These are phyloP conservation scores for Parazoanthus darwini DNA, from an alignment of 92 coral and sea anemone species.

Conservation along the genomic window DNA sequence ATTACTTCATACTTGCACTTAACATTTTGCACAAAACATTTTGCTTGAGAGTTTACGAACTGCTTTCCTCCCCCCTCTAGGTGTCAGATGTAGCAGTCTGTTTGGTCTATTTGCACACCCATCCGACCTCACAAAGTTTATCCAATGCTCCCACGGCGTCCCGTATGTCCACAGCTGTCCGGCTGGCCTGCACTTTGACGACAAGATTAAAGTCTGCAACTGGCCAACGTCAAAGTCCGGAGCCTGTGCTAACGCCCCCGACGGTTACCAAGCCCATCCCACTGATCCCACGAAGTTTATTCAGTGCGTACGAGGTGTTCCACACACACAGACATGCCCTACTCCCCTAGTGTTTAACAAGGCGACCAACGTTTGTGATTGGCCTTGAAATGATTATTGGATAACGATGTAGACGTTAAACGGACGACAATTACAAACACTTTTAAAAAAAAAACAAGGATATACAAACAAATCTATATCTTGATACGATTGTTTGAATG, in stretches of 20 bases:
- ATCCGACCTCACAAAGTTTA: neutral
- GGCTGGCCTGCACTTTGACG: neutral
- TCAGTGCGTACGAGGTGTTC: slow-evolving; percentile 3
- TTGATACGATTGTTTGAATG: too few relatives aligned
- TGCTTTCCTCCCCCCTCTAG: neutral
- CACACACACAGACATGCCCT: slow-evolving; percentile 12
- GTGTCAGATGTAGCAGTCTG: neutral
- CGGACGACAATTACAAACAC: neutral
- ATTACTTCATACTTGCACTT: neutral
- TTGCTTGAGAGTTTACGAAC: too few relatives aligned
- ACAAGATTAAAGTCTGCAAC: neutral
- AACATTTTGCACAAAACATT: too few relatives aligned
- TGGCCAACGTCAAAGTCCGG: neutral
- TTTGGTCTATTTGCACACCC: neutral
- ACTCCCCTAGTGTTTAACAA: slow-evolving; percentile 21
- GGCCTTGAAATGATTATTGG: neutral
- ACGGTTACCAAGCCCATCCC: slow-evolving; percentile 39
- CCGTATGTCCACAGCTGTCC: neutral
- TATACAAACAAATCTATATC: too few relatives aligned
- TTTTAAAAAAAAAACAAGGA: too few relatives aligned
- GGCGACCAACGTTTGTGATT: slow-evolving; percentile 33
- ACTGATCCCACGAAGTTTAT: slow-evolving; percentile 30
- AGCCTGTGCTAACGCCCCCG: neutral
- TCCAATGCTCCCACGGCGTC: neutral
- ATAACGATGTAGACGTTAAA: too few relatives aligned